Percentiles rank a stretch among this genome's conserved stretches.
These are phyloP conservation scores for Psittacara wagleri DNA, from an alignment of 2,113 vertebrate genomes.

Conservation along the genomic window DNA sequence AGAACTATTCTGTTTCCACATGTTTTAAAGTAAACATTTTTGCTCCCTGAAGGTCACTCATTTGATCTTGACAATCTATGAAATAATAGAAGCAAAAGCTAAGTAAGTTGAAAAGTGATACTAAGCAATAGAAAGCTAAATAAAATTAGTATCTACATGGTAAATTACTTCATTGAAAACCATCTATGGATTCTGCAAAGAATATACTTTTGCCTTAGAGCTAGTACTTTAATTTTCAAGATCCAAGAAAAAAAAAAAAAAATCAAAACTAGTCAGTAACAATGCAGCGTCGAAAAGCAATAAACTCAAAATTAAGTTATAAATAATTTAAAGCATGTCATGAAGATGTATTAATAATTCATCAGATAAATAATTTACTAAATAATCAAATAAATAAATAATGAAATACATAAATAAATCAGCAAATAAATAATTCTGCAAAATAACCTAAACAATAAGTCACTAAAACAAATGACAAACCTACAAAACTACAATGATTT, in stretches of 20 bases:
- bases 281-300: conserved; percentile 96
- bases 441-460: conserved; percentile 86
- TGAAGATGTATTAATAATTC: conserved; percentile 99
- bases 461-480: conserved; percentile 82
- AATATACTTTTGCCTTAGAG: conserved; percentile 80
- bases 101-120: conserved; percentile 11
- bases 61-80: conserved; percentile 14
- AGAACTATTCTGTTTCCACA: not conserved
- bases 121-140: conserved; percentile 42
- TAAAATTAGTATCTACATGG: conserved; percentile 67
- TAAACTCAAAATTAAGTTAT: conserved; percentile 99
- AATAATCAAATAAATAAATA: conserved; percentile 99
- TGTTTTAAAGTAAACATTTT: conserved; percentile 1
- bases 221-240: conserved; percentile 92
- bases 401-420: conserved; percentile 97
- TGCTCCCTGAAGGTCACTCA: conserved; percentile 31
- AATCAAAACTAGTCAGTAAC: conserved; percentile 92
- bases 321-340: conserved; percentile 98
- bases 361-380: conserved; percentile 99
- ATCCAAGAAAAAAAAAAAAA: conserved; percentile 81
- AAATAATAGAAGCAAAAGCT: conserved; percentile 1
- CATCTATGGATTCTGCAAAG: conserved; percentile 62
- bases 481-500: conserved; percentile 77
- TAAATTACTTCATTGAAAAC: conserved; percentile 66
- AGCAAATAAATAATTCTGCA: conserved; percentile 93